A percentile compares a stretch with the other conserved stretches of the same genome.
phyloP scores from a whole-genome alignment of 2,797 vertebrate genomes.

The Argya squamiceps region DNA sequence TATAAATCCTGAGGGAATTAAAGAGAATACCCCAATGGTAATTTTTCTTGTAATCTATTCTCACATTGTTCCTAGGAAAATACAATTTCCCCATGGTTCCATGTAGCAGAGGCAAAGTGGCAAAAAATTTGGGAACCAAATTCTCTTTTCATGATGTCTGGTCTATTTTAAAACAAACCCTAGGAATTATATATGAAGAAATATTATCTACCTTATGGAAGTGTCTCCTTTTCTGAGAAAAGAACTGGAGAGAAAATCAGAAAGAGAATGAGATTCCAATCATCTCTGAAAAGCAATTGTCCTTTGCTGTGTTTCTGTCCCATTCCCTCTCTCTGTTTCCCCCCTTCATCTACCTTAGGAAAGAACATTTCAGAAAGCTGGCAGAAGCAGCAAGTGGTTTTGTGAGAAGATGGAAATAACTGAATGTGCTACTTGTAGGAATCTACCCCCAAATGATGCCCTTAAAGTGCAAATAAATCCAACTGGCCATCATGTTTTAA shows the following conservation, averaged over 20 bases:
- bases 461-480: not conserved
- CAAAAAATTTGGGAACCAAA: not conserved
- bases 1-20: conserved; percentile 37
- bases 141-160: not conserved
- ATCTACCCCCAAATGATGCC: not conserved
- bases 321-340: not conserved
- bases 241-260: not conserved
- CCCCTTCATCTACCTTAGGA: not conserved
- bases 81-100: not conserved
- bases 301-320: not conserved
- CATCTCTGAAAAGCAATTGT: not conserved
- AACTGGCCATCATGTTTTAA: not conserved
- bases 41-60: conserved; percentile 46
- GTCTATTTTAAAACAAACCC: not conserved
- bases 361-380: not conserved
- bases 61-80: not conserved
- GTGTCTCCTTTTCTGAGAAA: not conserved
- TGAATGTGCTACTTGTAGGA: not conserved
- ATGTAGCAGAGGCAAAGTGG: not conserved
- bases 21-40: not conserved
- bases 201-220: not conserved
- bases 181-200: not conserved
- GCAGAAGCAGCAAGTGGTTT: not conserved
- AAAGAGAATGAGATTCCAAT: not conserved
- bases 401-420: not conserved